Evolutionary conservation across 2,797 vertebrate species (phyloP).

Genomic region (Taeniopygia guttata): DNA sequence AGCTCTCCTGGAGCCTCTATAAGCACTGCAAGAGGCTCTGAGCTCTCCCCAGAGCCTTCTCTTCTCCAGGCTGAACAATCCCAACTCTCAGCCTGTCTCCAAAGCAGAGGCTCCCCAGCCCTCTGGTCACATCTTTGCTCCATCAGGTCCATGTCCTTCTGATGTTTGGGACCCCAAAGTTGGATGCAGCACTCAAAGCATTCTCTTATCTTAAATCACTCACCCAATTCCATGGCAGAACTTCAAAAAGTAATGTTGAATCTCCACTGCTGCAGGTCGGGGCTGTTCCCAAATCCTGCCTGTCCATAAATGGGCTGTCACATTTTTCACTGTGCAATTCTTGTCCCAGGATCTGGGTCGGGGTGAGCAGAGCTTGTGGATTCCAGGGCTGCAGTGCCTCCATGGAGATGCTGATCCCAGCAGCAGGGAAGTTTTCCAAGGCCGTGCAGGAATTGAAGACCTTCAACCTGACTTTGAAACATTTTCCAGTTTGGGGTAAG

Average conservation of each 20-base stretch:
- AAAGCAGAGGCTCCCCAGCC: background rate
- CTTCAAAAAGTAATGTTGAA: background rate
- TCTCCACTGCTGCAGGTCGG: fast-evolving
- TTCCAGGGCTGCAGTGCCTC: background rate
- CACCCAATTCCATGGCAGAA: background rate
- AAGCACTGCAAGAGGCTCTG: background rate
- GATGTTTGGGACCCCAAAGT: background rate
- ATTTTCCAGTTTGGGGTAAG: background rate
- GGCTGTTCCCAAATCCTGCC: background rate
- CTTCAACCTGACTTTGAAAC: background rate
- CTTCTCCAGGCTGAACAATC: background rate
- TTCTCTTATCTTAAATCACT: background rate
- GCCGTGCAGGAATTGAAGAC: background rate
- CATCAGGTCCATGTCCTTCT: background rate
- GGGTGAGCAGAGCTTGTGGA: background rate
- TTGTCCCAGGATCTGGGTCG: fast-evolving
- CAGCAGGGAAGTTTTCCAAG: background rate
- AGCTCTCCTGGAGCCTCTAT: background rate
- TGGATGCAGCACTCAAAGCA: background rate
- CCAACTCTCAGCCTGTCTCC: background rate
- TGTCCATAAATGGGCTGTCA: background rate
- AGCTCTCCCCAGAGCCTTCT: background rate
- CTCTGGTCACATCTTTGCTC: background rate
- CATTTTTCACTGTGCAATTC: background rate
- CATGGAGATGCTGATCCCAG: background rate